Evolutionary conservation across 2,888 invertebrate species (phyloP), one percentile per base, ranked within the genome.

Genomic region (Corbicula japonica): DNA sequence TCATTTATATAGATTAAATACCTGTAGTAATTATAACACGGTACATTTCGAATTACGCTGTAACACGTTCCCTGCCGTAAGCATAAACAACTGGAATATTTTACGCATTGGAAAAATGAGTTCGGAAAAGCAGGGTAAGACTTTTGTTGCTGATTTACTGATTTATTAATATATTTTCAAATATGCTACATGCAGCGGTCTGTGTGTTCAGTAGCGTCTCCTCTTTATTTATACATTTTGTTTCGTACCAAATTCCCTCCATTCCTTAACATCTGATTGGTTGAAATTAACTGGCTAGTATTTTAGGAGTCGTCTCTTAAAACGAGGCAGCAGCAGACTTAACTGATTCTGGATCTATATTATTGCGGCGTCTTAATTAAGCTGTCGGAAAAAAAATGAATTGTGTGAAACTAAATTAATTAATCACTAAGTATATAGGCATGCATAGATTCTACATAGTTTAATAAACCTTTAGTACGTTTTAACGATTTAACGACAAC

Each of bases 121-220:
- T 52, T 52, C 52, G 6, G 52, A 52, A 52, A 52, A 52, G 30
- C 26, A 21, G 30, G 52, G 52, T 26, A 52, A 26, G 21, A 50
- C 26, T 50, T 50, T 5, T n/a, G 21, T 4, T 10, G 21, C 3
- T 6, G 21, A 38, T 2, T 50, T 50, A 26, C n/a, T n/a, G n/a
- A n/a, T n/a, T 50, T 21, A 23, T 50, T 15, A 50, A 50, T 4
- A 10, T 50, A 10, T 52, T 26, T 18, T 15, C 15, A 52, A 48
- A 41, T 41, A 41, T 12, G 15, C 41, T 41, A 8, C 41, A 12
- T 41, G 41, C 44, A 44, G n/a, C 44, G n/a, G n/a, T n/a, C n/a
- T n/a, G n/a, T n/a, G 21, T 44, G 3, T 2, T 44, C 18, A n/a
- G 21, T 18, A n/a, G 21, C 21, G 18, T 18, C 44, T 3, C 44